Evolutionary conservation across 2,888 invertebrate species (phyloP), one percentile per base, ranked within the genome.

Genomic region (Agonopterix arenella): DNA sequence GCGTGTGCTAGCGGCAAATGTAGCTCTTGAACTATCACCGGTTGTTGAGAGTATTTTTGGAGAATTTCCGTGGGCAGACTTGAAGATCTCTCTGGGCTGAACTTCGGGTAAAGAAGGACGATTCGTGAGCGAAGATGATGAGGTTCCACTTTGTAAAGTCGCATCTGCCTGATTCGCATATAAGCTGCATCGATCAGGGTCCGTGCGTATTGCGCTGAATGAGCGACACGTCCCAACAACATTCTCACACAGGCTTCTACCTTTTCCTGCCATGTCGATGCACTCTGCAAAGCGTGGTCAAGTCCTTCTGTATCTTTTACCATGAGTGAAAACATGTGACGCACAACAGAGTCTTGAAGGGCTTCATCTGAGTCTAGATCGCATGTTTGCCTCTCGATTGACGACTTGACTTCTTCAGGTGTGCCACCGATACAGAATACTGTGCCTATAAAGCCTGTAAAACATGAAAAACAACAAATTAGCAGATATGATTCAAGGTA

Each of bases 181-280:
- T 71, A 70, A 0, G 71, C 72, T 0, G 68, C 60, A 47, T 73
- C 66, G 9, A 81, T 62, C 1, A 71, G 52, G 8, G 64, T 57
- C 8, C 68, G 62, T 1, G 69, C 68, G 52, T 81, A 83, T 50
- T 82, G 79, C 9, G 68, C 62, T 2, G 83, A 76, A 50, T 77
- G 69, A 0, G 70, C 47, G 1, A 76, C 73, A 11, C 59, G 64
- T 1, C 77, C 80, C 2, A 70, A 56, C 5, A 81, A 52, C 8
- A 57, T 56, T 8, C 66, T 62, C 8, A 77, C 68, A 48, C 72
- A 66, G 8, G 51, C 52, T 1, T 70, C 64, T 3, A 74, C 52
- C 46, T 70, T 72, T n/a, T 63, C 61, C 0, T 54, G 42, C 70
- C 72, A 74, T 1, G 68, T 43, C 1, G 49, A 47, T 1, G 53